A percentile compares a stretch with the other conserved stretches of the same genome.
Evolutionary conservation across 2,888 invertebrate species (phyloP).

Genomic region (Lepetodrilus schrolli): DNA sequence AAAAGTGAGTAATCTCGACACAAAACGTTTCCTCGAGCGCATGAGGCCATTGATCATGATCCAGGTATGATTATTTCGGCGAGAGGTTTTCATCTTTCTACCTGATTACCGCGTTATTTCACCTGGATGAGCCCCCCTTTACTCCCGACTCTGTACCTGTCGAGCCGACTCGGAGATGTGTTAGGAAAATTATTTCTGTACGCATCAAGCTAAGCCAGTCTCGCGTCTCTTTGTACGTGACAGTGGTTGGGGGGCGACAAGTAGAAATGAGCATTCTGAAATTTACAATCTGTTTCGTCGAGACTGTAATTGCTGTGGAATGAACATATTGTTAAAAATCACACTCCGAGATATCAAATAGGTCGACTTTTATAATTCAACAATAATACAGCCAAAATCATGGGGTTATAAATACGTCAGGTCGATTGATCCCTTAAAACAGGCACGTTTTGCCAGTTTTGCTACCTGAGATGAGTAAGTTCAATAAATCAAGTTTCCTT

Average conservation of each 20-base stretch:
- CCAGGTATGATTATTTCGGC: neutral
- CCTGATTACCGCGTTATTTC: slow-evolving; percentile 19
- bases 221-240: neutral
- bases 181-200: neutral
- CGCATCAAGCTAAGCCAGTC: neutral
- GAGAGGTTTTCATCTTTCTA: slow-evolving; percentile 8
- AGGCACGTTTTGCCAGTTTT: neutral
- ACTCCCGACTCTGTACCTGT: neutral
- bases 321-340: slow-evolving; percentile 6
- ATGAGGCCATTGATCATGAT: neutral
- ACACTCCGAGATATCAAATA: neutral
- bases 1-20: neutral
- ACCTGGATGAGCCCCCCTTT: neutral
- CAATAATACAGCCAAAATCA: neutral
- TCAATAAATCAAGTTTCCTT: neutral
- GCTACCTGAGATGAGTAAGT: neutral
- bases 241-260: neutral
- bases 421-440: neutral
- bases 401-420: neutral
- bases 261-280: neutral
- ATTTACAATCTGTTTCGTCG: slow-evolving; percentile 13
- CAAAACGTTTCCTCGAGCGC: neutral
- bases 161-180: neutral
- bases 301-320: neutral
- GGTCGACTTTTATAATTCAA: neutral